A percentile compares a stretch with the other conserved stretches of the same genome.
Evolutionary conservation across 1,140 invertebrate species (phyloP).

Genomic region (Anastatus disparis): DNA sequence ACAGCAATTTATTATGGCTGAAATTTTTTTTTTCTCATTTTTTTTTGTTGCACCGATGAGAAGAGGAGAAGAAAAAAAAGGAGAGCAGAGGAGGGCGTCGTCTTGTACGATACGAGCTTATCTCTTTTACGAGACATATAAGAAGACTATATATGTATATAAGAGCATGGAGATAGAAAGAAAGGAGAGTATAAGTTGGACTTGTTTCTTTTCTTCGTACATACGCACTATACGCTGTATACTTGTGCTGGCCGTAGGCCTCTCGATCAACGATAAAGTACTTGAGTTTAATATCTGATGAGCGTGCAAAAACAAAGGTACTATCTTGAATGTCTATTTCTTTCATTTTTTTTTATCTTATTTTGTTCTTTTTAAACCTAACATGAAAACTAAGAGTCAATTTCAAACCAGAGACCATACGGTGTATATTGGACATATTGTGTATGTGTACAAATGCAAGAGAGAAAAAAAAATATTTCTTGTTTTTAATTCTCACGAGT

Average conservation of each 20-base stretch:
- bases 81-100: constrained; percentile 52
- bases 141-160: too few relatives aligned
- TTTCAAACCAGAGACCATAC: too few relatives aligned
- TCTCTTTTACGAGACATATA: constrained; percentile 57
- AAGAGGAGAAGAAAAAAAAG: not conserved
- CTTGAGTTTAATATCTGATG: constrained; percentile 60
- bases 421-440: too few relatives aligned
- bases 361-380: constrained; percentile 22
- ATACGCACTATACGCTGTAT: constrained; percentile 49
- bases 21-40: too few relatives aligned
- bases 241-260: constrained; percentile 54
- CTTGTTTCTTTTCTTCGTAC: too few relatives aligned
- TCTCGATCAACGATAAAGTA: constrained; percentile 56
- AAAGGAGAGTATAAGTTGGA: too few relatives aligned
- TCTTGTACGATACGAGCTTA: constrained; percentile 62
- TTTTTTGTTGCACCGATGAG: constrained; percentile 35
- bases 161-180: too few relatives aligned
- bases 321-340: constrained; percentile 36
- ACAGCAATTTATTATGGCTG: constrained; percentile 61
- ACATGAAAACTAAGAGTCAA: too few relatives aligned
- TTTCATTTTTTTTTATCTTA: constrained; percentile 28
- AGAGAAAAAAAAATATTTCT: too few relatives aligned
- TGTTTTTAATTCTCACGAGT: constrained; percentile 16
- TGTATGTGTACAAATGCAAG: too few relatives aligned
- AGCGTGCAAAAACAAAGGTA: constrained; percentile 62